These are phyloP conservation scores for Lepisosteus osseus DNA, from an alignment of 2,113 vertebrate genomes.

Conservation along the genomic window DNA sequence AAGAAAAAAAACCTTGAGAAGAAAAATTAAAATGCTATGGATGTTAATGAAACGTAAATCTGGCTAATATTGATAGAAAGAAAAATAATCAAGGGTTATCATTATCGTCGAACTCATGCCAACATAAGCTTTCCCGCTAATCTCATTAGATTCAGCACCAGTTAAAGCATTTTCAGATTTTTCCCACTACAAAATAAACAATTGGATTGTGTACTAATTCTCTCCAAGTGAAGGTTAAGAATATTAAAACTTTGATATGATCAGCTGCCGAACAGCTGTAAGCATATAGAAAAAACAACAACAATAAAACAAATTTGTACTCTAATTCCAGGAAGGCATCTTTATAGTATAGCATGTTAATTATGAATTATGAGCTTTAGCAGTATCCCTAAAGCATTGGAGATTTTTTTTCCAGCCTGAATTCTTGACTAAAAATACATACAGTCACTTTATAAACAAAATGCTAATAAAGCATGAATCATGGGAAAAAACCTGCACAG, in stretches of 20 bases:
- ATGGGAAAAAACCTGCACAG: conserved; percentile 41
- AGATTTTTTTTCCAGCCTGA: conserved; percentile 27
- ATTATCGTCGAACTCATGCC: conserved; percentile 58
- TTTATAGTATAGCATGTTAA: conserved; percentile 30
- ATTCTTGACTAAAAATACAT: neutral
- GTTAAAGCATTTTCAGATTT: conserved; percentile 65
- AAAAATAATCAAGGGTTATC: conserved; percentile 64
- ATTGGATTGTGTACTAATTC: conserved; percentile 59
- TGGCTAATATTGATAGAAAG: conserved; percentile 42
- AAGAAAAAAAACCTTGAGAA: too few relatives aligned
- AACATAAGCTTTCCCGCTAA: conserved; percentile 58
- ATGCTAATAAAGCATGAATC: conserved; percentile 39
- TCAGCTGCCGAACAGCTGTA: conserved; percentile 10
- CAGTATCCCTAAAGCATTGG: conserved; percentile 30
- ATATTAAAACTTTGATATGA: conserved; percentile 2
- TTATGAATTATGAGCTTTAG: conserved; percentile 23
- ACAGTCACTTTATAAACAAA: neutral
- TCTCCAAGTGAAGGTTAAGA: conserved; percentile 46
- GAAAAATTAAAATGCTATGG: neutral
- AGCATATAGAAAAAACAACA: conserved; percentile 2
- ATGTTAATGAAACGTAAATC: conserved; percentile 27
- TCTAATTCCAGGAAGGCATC: conserved; percentile 31
- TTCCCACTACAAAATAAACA: conserved; percentile 44
- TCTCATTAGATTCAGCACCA: conserved; percentile 69
- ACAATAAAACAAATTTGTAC: conserved; percentile 16